Base-by-base conservation (phyloP, 2,888 invertebrate genomes). In the Drosophila meridiana region DNA sequence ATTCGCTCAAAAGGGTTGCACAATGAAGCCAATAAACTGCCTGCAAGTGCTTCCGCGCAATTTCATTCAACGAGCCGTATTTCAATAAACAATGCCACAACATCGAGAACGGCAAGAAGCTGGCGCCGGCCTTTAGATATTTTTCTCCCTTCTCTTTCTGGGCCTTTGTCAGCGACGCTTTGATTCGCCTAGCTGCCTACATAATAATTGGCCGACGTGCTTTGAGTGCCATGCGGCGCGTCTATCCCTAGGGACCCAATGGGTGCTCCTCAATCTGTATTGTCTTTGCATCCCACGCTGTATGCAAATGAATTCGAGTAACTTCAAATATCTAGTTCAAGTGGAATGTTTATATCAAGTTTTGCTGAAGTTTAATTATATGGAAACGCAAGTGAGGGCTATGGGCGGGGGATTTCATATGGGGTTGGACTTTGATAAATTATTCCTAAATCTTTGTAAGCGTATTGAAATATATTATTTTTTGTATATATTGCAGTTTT, bases 11-110 rank as follows among this genome's bases (percentile, higher is more conserved):
- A 89, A 88, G 84, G 87, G 87, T 79, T 89, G 73, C 61, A 78
- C 85, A 87, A 89, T 83, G 81, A 87, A 87, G 86, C 86, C 90
- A 87, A 87, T 87, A 89, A 89, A 83, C 86, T 81, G 89, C 72
- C 89, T 74, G 83, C 88, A 85, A 89, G 88, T 87, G 87, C 87
- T 87, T 87, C 87, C 87, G 87, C 87, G 88, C 87, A 87, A 87
- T 87, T 87, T 87, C 90, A 85, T 87, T 84, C 72, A 58, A 28
- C 62, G 56, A 47, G 72, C 45, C 53, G 9, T 34, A 69, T 78
- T 79, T 73, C 69, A 80, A 80, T 78, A 80, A 79, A 79, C 79
- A 80, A 79, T 77, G 67, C 81, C 73, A 80, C 50, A 48, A 48
- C 78, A 80, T 80, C 78, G 77, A 80, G 81, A 28, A 40, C 28